Evolutionary conservation across 2,888 invertebrate species (phyloP), one percentile per base, ranked within the genome.

Genomic region (Priocnemis perturbator): DNA sequence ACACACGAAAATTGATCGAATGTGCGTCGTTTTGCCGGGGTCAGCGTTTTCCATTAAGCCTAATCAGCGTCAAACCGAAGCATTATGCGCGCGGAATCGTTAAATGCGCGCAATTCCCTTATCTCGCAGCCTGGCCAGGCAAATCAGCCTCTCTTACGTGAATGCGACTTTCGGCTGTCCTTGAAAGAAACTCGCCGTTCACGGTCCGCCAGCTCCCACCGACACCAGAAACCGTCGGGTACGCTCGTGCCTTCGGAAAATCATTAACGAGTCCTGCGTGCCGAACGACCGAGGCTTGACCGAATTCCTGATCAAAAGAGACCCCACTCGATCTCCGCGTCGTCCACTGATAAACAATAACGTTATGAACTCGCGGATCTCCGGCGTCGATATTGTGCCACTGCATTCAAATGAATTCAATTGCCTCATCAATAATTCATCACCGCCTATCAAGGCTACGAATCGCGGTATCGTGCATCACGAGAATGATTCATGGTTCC

Each of bases 341-440:
- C 26, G 26, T 17, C 14, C 23, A 7, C 30, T 30, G 37, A 11
- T 56, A 26, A 55, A 30, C 23, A 56, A n/a, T 56, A 21, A 30
- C 56, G 30, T 56, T 26, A 56, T 23, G 37, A 37, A 37, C 11
- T 9, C 37, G 37, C 1, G 37, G 37, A 37, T 37, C 37, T 37
- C 37, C 4, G 4, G 37, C 37, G 37, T 37, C 37, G 26, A 26
- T 26, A 26, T 37, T 37, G 37, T 11, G 37, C 37, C 11, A 37
- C 14, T 37, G 64, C 64, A 82, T 78, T 81, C 76, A 79, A 81
- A 82, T 81, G 66, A 71, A 76, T 77, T 77, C 75, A 69, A 71
- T 71, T 73, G 72, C n/a, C 62, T 75, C 74, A 81, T 82, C 68
- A 82, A 82, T 82, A 79, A 82, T 82, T 82, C 79, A 82, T 82